Evolutionary conservation across 2,113 vertebrate species (phyloP).

Genomic region (Alligator sinensis): DNA sequence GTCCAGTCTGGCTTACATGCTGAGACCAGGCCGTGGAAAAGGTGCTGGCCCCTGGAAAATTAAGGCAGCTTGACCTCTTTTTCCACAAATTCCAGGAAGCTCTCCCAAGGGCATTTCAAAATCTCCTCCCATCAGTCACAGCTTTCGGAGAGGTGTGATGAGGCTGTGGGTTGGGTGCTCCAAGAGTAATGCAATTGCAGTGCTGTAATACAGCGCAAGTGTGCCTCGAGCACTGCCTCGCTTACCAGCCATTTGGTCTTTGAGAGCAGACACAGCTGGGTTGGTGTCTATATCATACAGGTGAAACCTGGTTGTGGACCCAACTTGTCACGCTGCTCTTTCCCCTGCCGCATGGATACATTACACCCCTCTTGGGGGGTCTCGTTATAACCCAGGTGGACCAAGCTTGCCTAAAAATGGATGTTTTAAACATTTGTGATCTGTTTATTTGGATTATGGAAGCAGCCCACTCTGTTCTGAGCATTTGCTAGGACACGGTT

Average conservation of each 20-base stretch:
- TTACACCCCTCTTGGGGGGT: neutral
- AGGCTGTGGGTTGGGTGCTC: neutral
- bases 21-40: no score
- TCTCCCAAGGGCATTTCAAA: neutral
- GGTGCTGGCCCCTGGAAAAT: neutral
- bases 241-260: neutral
- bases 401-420: neutral
- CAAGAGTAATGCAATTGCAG: no score
- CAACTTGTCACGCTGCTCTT: neutral
- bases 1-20: neutral
- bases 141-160: neutral
- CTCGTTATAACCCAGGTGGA: accelerated
- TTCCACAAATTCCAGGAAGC: neutral
- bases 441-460: neutral
- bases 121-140: accelerated
- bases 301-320: neutral
- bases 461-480: neutral
- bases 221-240: neutral
- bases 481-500: neutral
- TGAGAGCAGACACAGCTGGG: neutral
- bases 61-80: neutral
- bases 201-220: no score
- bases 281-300: neutral
- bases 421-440: neutral
- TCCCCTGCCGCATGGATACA: neutral